Percentiles rank a stretch among this genome's conserved stretches.
phyloP scores from a whole-genome alignment of 2,888 invertebrate species.

The Oligia latruncula region DNA sequence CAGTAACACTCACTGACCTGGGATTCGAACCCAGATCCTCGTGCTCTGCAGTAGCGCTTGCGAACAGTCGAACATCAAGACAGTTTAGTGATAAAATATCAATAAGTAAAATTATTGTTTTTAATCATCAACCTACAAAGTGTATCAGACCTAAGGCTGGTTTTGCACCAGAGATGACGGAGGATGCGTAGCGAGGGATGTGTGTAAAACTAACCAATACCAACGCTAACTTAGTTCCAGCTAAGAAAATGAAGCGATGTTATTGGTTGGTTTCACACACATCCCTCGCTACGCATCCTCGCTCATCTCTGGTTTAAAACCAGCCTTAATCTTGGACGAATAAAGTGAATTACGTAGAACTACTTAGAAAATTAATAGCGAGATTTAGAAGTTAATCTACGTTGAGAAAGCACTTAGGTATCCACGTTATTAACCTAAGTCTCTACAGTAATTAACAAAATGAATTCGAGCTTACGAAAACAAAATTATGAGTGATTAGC shows the following conservation, averaged over 20 bases:
- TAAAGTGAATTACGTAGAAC: slow-evolving; percentile 10
- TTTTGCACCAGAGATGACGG: too few species aligned
- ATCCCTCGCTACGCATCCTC: too few species aligned
- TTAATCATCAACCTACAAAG: not conserved
- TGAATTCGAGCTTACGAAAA: slow-evolving; percentile 30
- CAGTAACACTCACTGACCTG: not conserved
- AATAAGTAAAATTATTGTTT: not conserved
- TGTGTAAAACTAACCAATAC: too few species aligned
- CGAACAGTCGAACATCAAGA: not conserved
- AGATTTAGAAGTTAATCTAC: slow-evolving; percentile 40
- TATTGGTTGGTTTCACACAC: too few species aligned
- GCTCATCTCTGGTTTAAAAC: too few species aligned
- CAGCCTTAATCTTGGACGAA: not conserved
- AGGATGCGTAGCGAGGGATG: too few species aligned
- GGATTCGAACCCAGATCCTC: not conserved
- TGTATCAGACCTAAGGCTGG: not conserved
- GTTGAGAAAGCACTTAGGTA: slow-evolving; percentile 32
- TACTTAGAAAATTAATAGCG: slow-evolving; percentile 21
- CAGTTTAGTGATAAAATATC: not conserved
- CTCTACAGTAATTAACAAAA: slow-evolving; percentile 39
- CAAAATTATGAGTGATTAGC: slow-evolving; percentile 22
- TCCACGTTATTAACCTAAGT: slow-evolving; percentile 22
- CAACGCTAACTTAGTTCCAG: too few species aligned
- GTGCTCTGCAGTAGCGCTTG: not conserved
- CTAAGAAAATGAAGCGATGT: too few species aligned